These are phyloP conservation scores for Halocynthia roretzi DNA, from an alignment of 23 tunicate genomes.

Conservation along the genomic window DNA sequence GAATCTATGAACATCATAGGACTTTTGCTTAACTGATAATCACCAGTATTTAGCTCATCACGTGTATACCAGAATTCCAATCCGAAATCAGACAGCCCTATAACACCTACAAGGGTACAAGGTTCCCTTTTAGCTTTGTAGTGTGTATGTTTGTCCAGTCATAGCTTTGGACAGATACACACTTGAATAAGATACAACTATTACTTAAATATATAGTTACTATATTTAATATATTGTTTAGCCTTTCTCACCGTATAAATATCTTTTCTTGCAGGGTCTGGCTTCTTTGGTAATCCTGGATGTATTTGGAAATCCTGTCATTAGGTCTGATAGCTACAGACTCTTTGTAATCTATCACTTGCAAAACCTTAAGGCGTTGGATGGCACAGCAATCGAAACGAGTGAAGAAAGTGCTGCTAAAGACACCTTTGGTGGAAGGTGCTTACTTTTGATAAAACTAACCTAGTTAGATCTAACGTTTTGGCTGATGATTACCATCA, in stretches of 20 bases:
- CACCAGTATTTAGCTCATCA: too few species aligned
- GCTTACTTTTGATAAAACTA: neutral
- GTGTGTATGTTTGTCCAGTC: too few species aligned
- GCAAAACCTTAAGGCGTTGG: constrained; percentile 83
- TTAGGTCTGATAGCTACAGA: constrained; percentile 51
- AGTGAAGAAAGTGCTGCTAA: constrained; percentile 74
- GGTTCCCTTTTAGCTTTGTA: too few species aligned
- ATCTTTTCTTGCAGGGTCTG: constrained; percentile 30
- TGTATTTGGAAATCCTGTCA: constrained; percentile 78
- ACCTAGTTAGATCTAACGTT: neutral
- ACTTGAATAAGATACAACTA: neutral
- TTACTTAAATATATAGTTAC: neutral
- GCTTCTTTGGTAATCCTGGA: constrained; percentile 73
- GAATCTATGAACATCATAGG: neutral
- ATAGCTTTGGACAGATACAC: too few species aligned
- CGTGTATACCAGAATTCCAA: too few species aligned
- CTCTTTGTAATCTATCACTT: constrained; percentile 85
- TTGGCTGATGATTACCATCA: neutral
- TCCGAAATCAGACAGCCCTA: too few species aligned
- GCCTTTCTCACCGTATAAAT: neutral
- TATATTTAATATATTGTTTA: too few species aligned
- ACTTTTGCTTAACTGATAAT: neutral
- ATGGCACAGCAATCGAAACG: constrained; percentile 66
- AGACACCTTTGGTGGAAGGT: constrained; percentile 97
- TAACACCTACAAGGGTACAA: too few species aligned